A percentile compares a stretch with the other conserved stretches of the same genome.
These are phyloP conservation scores for Epirrita christyi DNA, from an alignment of 2,888 invertebrate species.

Conservation along the genomic window DNA sequence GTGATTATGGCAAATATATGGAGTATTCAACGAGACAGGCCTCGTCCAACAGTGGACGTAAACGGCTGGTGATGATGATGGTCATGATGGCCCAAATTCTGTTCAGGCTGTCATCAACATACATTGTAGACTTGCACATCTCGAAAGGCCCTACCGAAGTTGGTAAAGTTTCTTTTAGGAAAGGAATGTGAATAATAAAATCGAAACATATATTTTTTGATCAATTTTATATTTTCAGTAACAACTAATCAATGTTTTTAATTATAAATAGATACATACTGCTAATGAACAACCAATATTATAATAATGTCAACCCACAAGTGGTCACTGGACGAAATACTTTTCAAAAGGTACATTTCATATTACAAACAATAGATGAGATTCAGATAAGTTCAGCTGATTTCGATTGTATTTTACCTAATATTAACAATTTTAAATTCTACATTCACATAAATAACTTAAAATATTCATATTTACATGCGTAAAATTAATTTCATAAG, in stretches of 20 bases:
- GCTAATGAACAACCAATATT: constrained; percentile 78
- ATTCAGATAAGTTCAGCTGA: constrained; percentile 82
- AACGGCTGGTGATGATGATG: too few species aligned
- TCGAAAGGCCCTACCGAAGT: too few species aligned
- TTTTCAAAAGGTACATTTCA: constrained; percentile 74
- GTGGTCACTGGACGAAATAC: constrained; percentile 78
- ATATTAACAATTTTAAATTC: constrained; percentile 69
- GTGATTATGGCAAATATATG: too few species aligned
- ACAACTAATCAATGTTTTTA: constrained; percentile 83
- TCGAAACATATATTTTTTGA: constrained; percentile 58
- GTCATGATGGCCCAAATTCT: too few species aligned
- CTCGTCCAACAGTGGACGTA: too few species aligned
- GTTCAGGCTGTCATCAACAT: too few species aligned
- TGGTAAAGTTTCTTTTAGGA: too few species aligned
- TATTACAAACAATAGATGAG: constrained; percentile 75
- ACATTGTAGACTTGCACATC: too few species aligned
- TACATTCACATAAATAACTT: constrained; percentile 83
- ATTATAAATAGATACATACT: constrained; percentile 82
- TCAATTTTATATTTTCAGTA: constrained; percentile 83
- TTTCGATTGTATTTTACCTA: constrained; percentile 72
- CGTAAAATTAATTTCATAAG: constrained; percentile 53
- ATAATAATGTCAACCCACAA: constrained; percentile 70
- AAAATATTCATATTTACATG: constrained; percentile 77
- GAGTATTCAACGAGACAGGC: too few species aligned
- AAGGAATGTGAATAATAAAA: constrained; percentile 35